These are phyloP conservation scores for Pygoscelis antarcticus DNA, from an alignment of 2,113 vertebrate genomes.

Conservation along the genomic window DNA sequence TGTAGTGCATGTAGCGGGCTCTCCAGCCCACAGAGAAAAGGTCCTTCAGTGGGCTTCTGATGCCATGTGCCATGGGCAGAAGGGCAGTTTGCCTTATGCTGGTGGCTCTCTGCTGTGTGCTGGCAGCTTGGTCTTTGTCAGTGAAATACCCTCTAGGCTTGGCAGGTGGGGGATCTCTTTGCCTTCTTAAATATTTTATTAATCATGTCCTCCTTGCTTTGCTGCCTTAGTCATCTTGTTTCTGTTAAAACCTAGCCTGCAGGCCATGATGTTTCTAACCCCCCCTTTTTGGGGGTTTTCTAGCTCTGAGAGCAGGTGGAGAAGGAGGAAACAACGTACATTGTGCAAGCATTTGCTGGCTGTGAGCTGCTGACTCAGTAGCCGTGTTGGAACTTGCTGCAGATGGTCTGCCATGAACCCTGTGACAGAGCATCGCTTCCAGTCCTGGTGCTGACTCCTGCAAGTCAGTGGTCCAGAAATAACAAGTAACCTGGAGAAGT, in stretches of 20 bases:
- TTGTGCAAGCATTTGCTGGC: fast-evolving
- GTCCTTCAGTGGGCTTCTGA: background rate
- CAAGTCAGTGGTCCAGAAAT: background rate
- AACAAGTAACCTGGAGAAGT: conserved; percentile 12
- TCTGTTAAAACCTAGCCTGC: background rate
- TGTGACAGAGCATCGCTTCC: background rate
- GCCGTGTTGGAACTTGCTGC: background rate
- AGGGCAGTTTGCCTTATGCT: background rate
- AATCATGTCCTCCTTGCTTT: background rate
- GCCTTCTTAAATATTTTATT: background rate
- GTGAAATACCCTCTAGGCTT: background rate
- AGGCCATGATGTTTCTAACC: background rate
- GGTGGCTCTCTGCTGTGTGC: background rate
- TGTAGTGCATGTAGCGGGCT: background rate
- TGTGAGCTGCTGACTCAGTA: background rate
- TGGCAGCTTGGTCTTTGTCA: background rate
- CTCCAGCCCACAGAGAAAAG: background rate
- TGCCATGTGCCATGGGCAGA: background rate
- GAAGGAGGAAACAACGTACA: background rate
- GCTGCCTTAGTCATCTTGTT: background rate
- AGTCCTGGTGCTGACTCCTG: background rate
- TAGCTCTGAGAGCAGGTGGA: background rate
- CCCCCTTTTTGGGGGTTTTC: background rate
- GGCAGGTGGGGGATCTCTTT: background rate
- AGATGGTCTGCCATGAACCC: background rate